Evolutionary conservation across 2,888 invertebrate genomes (phyloP).

Genomic region (Ormia ochracea): DNA sequence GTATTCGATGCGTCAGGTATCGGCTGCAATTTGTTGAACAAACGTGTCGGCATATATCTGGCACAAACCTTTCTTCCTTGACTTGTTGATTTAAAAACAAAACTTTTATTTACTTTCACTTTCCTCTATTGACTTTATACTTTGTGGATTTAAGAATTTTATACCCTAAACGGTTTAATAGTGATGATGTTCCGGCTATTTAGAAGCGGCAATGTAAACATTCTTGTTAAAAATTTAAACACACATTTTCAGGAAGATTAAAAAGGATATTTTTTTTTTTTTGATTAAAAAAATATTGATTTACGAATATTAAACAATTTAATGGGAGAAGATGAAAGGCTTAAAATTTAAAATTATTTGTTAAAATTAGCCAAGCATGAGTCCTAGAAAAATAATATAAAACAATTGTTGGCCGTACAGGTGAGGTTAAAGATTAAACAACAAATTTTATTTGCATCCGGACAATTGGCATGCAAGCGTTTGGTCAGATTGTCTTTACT

Average conservation of each 20-base stretch:
- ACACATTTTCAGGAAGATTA: constrained; percentile 52
- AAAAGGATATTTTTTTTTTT: constrained; percentile 7
- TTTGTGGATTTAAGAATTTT: not conserved
- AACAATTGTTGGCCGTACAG: too few relatives aligned
- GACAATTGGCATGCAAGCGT: too few relatives aligned
- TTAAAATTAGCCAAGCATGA: constrained; percentile 28
- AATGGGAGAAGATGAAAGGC: constrained; percentile 14
- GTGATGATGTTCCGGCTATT: constrained; percentile 30
- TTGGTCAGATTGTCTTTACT: too few relatives aligned
- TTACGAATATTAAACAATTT: not conserved
- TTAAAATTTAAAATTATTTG: not conserved
- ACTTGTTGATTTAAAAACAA: constrained; percentile 21
- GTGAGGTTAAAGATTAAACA: too few relatives aligned
- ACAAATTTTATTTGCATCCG: too few relatives aligned
- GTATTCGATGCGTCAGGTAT: too few relatives aligned
- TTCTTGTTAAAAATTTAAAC: constrained; percentile 42
- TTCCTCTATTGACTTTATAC: constrained; percentile 31
- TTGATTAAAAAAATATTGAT: constrained; percentile 38
- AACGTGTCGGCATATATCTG: not conserved
- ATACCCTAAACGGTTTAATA: not conserved
- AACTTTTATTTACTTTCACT: constrained; percentile 3
- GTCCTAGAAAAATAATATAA: not conserved
- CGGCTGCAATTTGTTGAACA: constrained; percentile 51
- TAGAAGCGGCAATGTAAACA: constrained; percentile 51
- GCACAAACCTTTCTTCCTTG: not conserved